These are phyloP conservation scores for Cepphus grylle DNA, from an alignment of 2,113 vertebrate species.

Conservation along the genomic window DNA sequence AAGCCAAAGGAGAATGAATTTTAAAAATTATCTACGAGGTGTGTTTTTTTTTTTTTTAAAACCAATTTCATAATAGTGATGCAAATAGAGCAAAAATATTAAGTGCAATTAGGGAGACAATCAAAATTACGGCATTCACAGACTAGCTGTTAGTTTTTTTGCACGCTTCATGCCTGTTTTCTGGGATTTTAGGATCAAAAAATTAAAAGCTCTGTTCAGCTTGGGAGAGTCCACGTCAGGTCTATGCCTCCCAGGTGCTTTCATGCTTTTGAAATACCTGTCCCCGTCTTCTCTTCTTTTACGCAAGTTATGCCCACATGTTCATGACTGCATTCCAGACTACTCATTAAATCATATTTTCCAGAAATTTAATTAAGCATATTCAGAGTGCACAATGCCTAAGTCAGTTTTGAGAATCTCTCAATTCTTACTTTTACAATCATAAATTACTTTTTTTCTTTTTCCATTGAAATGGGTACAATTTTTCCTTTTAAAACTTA, in stretches of 20 bases:
- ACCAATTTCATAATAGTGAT: neutral
- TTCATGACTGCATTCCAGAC: neutral
- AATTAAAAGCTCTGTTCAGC: neutral
- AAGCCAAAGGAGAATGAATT: neutral
- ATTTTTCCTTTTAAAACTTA: neutral
- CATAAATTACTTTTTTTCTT: neutral
- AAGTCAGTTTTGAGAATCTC: neutral
- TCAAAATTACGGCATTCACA: neutral
- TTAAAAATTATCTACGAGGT: neutral
- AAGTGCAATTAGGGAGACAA: neutral
- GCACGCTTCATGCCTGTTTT: neutral
- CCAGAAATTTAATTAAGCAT: neutral
- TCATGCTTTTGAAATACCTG: neutral
- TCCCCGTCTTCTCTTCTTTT: neutral
- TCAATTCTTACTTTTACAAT: neutral
- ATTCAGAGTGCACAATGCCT: neutral
- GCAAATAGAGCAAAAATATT: neutral
- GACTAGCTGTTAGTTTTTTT: neutral
- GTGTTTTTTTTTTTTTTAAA: neutral
- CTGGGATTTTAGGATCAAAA: neutral
- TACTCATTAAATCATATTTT: neutral
- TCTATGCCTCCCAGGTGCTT: neutral
- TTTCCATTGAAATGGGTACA: neutral
- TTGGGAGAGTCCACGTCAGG: neutral
- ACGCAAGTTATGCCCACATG: neutral